Evolutionary conservation across 2,113 vertebrate species (phyloP).

Genomic region (Pleuronectes platessa): DNA sequence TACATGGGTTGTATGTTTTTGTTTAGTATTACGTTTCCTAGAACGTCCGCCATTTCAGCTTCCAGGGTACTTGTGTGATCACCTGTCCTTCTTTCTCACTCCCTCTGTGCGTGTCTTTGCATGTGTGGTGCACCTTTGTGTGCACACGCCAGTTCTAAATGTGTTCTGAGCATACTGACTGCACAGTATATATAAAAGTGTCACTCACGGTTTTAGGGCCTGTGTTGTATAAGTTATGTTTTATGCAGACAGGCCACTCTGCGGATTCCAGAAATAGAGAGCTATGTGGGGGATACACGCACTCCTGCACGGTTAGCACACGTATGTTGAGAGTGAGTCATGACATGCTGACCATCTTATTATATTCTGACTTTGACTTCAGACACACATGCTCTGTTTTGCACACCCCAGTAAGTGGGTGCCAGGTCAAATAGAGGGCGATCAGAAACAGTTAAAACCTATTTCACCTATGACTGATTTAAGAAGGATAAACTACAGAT

Average conservation of each 20-base stretch:
- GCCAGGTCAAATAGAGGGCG: too few species aligned
- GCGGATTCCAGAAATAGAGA: too few species aligned
- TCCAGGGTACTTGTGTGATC: slow-evolving; percentile 10
- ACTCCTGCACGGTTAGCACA: too few species aligned
- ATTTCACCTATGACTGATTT: too few species aligned
- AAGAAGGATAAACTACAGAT: neutral
- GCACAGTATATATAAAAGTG: neutral
- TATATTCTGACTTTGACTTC: neutral
- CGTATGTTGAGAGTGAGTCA: too few species aligned
- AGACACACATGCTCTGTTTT: too few species aligned
- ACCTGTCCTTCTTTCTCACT: neutral
- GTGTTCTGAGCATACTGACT: too few species aligned
- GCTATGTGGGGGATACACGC: neutral
- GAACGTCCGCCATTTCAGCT: neutral
- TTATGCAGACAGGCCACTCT: neutral
- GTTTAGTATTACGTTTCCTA: neutral
- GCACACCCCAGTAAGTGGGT: too few species aligned
- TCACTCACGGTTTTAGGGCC: slow-evolving; percentile 5
- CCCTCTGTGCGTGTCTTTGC: neutral
- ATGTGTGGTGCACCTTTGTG: neutral
- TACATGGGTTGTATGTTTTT: neutral
- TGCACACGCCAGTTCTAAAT: neutral
- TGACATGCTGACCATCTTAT: neutral
- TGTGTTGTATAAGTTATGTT: neutral
- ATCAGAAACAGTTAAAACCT: too few species aligned